phyloP scores from a whole-genome alignment of 2,797 vertebrate species.

The Neolamprologus multifasciatus region DNA sequence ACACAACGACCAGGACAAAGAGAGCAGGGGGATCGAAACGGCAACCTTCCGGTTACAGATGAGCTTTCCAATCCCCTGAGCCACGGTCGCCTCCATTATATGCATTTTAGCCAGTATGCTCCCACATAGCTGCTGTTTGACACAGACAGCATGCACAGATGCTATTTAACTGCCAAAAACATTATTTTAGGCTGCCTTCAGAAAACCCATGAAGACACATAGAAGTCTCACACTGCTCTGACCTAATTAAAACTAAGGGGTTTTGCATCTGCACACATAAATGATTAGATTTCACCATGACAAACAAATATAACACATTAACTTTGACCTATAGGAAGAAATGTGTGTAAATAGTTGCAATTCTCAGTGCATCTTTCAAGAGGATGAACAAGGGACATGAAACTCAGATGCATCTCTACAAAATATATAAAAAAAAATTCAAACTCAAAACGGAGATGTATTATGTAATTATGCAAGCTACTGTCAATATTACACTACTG shows the following conservation, averaged over 20 bases:
- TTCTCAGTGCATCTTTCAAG: background rate
- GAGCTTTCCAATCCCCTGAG: too few species aligned
- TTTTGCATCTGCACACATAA: background rate
- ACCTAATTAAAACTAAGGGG: background rate
- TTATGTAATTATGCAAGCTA: background rate
- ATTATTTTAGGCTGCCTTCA: background rate
- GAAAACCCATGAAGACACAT: background rate
- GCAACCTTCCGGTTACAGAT: too few species aligned
- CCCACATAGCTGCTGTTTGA: background rate
- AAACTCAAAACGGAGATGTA: background rate
- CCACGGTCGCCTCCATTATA: too few species aligned
- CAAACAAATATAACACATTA: background rate
- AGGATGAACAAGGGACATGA: background rate
- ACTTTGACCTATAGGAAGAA: background rate
- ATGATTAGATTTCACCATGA: background rate
- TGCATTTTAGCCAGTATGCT: too few species aligned
- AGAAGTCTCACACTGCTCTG: background rate
- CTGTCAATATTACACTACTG: background rate
- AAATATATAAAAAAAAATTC: background rate
- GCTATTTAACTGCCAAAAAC: background rate
- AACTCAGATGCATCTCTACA: background rate
- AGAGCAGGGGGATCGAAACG: too few species aligned
- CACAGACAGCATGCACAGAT: background rate
- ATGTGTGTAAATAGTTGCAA: background rate
- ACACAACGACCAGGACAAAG: background rate